phyloP scores from a whole-genome alignment of 2,888 invertebrate genomes.

The Polymixis flavicincta region DNA sequence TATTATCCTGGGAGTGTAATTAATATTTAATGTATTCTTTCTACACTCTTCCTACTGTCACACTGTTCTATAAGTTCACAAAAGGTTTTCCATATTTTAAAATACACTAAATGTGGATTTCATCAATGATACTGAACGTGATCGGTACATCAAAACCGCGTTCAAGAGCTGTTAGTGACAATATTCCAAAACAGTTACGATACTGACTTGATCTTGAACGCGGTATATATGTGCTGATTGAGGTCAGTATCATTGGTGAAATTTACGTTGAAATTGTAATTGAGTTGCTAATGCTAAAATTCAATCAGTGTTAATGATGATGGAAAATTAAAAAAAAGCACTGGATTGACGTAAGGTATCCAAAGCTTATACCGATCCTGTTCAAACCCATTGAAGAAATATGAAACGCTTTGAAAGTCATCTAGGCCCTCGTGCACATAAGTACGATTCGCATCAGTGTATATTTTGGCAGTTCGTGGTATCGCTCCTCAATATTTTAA shows the following conservation, averaged over 20 bases:
- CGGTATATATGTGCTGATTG: too few species aligned
- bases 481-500: not conserved
- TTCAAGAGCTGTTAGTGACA: too few species aligned
- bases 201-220: too few species aligned
- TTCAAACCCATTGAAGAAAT: not conserved
- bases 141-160: too few species aligned
- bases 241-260: too few species aligned
- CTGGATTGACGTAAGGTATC: not conserved
- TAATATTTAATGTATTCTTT: not conserved
- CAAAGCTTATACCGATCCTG: not conserved
- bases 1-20: not conserved
- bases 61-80: not conserved
- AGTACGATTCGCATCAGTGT: not conserved
- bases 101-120: not conserved
- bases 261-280: not conserved
- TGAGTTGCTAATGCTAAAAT: not conserved
- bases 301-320: not conserved
- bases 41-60: too few species aligned
- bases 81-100: not conserved
- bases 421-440: too few species aligned
- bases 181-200: too few species aligned
- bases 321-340: not conserved
- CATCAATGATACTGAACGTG: too few species aligned
- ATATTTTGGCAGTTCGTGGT: not conserved
- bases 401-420: not conserved